Conservation (phyloP, 2,888 invertebrate genomes). For the Dione vanillae region DNA sequence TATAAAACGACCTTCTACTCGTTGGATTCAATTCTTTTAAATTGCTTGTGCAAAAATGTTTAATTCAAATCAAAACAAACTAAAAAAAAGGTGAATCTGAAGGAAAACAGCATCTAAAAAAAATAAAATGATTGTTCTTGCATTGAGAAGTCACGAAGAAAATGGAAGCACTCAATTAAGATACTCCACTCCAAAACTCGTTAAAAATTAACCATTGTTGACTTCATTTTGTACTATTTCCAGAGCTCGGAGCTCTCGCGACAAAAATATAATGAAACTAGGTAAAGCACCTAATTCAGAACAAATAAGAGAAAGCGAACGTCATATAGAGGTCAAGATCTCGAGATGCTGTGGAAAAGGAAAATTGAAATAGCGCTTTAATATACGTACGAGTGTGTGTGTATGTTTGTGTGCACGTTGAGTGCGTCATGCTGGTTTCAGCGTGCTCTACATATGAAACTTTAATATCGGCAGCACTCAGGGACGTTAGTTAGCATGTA, state of each 20-base stretch:
- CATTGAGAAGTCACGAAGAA: background rate
- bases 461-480: slow-evolving; percentile 8
- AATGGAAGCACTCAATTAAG: slow-evolving; percentile 6
- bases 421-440: background rate
- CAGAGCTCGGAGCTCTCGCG: slow-evolving; percentile 6
- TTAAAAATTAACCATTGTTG: background rate
- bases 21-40: background rate
- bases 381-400: slow-evolving; percentile 3
- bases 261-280: slow-evolving; percentile 25
- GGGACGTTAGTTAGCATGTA: background rate
- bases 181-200: slow-evolving; percentile 11
- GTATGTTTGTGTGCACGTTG: background rate
- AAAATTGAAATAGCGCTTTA: slow-evolving; percentile 22
- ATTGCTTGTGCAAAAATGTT: background rate
- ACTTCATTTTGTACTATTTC: background rate
- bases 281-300: slow-evolving; percentile 28
- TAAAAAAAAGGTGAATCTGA: background rate
- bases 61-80: background rate
- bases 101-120: background rate
- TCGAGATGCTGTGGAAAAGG: slow-evolving; percentile 18
- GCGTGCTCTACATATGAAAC: background rate
- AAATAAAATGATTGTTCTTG: background rate
- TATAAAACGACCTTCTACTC: background rate
- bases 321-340: slow-evolving; percentile 32
- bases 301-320: slow-evolving; percentile 31